Evolutionary conservation across 2,888 invertebrate species (phyloP).

Genomic region (Heliconius sara): DNA sequence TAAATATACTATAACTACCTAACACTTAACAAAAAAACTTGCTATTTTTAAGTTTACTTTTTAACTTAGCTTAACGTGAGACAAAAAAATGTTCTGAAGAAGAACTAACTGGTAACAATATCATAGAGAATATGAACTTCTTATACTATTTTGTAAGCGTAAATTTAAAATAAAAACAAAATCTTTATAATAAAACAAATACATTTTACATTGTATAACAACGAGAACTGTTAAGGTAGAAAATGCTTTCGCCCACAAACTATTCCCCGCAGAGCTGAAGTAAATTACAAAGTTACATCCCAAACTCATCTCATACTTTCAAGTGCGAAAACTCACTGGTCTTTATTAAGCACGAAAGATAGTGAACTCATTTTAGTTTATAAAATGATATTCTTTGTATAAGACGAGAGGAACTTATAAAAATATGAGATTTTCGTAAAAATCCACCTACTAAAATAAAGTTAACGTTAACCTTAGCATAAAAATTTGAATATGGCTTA

Average conservation of each 20-base stretch:
- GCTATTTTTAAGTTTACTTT: not conserved
- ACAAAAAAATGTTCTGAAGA: not conserved
- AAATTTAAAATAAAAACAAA: not conserved
- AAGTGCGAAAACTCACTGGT: conserved; percentile 11
- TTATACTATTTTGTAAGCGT: not conserved
- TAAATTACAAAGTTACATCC: conserved; percentile 29
- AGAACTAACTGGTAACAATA: not conserved
- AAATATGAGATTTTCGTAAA: not conserved
- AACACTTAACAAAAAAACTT: not conserved
- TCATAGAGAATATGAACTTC: not conserved
- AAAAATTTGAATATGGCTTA: not conserved
- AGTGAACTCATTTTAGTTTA: conserved; percentile 9
- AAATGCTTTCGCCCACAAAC: conserved; percentile 7
- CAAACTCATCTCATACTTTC: conserved; percentile 27
- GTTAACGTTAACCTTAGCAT: not conserved
- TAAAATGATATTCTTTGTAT: not conserved
- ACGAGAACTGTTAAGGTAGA: conserved; percentile 7
- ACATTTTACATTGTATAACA: conserved; percentile 1
- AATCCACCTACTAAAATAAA: not conserved
- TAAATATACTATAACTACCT: too few species aligned
- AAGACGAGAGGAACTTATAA: not conserved
- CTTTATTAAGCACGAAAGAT: conserved; percentile 9
- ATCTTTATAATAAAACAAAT: not conserved
- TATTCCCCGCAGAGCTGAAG: conserved; percentile 1
- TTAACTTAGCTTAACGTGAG: too few species aligned